phyloP scores from a whole-genome alignment of 1,140 invertebrate genomes.

The Anadara kagoshimensis region DNA sequence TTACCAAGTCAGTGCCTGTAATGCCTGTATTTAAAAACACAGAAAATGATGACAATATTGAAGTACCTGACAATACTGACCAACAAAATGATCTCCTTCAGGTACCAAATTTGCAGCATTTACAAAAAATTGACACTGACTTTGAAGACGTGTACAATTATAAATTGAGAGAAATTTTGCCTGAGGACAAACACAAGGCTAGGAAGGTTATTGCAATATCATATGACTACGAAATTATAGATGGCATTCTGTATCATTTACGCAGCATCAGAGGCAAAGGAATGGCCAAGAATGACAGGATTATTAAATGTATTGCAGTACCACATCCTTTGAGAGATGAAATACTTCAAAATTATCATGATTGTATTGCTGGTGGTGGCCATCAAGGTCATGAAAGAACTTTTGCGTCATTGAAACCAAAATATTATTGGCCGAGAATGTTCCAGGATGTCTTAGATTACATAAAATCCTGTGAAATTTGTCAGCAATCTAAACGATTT shows the following conservation, averaged over 20 bases:
- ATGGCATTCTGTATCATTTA: constrained; percentile 30
- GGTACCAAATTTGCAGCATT: neutral
- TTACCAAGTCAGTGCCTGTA: no score
- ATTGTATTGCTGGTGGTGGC: constrained; percentile 23
- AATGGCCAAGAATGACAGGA: neutral
- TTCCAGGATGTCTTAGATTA: constrained; percentile 36
- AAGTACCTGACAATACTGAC: no score
- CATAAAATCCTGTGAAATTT: constrained; percentile 20
- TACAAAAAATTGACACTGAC: neutral
- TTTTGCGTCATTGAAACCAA: constrained; percentile 4
- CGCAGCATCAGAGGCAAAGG: constrained; percentile 4
- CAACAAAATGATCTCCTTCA: no score
- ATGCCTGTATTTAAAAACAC: no score
- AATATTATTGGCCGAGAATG: constrained; percentile 41
- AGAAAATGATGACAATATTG: no score
- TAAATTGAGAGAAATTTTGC: constrained; percentile 2
- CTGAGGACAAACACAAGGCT: constrained; percentile 9
- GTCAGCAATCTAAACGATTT: no score
- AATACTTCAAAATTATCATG: constrained; percentile 27
- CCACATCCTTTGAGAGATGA: constrained; percentile 29
- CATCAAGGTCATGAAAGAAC: no score
- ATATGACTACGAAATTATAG: constrained; percentile 25
- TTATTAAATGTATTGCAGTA: constrained; percentile 30
- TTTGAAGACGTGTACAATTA: neutral
- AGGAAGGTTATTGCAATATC: constrained; percentile 19